phyloP scores from a whole-genome alignment of 2,888 invertebrate genomes.

The Chydorus sphaericus region DNA sequence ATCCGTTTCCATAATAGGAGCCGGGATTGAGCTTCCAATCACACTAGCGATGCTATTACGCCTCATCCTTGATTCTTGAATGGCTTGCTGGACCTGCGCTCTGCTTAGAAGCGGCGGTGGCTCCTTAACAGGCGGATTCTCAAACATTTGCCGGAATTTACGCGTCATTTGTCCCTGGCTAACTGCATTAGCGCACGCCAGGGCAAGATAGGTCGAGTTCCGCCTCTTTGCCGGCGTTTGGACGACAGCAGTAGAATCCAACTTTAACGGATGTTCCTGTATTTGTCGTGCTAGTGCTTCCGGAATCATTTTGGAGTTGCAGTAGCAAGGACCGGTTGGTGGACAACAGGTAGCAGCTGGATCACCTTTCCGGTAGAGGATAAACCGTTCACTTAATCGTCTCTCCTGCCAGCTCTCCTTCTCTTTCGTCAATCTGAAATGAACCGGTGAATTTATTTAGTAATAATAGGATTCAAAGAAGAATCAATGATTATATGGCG shows the following conservation, averaged over 20 bases:
- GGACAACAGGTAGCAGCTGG: background rate
- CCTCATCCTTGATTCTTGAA: background rate
- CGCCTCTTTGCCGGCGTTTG: background rate
- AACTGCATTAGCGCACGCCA: conserved; percentile 9
- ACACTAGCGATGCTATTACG: background rate
- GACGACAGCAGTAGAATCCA: background rate
- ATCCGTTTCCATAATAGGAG: background rate
- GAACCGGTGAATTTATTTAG: no score
- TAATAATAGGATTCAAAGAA: no score
- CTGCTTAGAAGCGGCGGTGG: background rate
- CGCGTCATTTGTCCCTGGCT: conserved; percentile 12
- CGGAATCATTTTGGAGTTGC: background rate
- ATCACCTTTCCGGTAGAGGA: no score
- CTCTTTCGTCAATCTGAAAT: background rate
- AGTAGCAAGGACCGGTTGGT: background rate
- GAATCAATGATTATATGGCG: no score
- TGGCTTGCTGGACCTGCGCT: background rate
- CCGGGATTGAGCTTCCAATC: background rate
- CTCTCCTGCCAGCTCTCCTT: background rate
- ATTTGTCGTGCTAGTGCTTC: background rate
- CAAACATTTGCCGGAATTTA: conserved; percentile 11
- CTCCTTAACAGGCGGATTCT: background rate
- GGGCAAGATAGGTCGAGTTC: conserved; percentile 8
- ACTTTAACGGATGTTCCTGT: background rate
- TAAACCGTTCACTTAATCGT: background rate